Evolutionary conservation across 1,140 invertebrate genomes (phyloP).

Genomic region (Calosoma granatense): DNA sequence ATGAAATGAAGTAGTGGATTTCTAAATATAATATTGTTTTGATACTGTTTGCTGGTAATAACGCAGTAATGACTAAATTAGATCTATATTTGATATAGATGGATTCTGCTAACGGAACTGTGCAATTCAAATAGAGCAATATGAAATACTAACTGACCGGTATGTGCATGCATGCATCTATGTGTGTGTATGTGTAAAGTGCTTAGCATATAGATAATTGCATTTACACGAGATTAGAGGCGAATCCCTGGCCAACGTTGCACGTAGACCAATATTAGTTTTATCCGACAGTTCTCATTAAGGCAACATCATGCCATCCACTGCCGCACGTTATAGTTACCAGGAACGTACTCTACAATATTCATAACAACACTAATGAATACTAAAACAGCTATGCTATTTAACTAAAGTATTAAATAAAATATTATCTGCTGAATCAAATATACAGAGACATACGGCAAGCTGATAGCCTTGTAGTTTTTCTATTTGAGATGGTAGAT

Average conservation of each 20-base stretch:
- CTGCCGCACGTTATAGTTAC: too few species aligned
- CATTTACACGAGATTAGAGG: background rate
- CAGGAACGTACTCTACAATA: too few species aligned
- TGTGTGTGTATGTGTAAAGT: background rate
- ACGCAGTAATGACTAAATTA: too few species aligned
- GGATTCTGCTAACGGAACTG: background rate
- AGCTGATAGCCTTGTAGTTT: too few species aligned
- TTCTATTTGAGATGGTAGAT: too few species aligned
- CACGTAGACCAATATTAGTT: background rate
- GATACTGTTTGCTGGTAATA: too few species aligned
- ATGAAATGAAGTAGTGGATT: too few species aligned
- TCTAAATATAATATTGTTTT: too few species aligned
- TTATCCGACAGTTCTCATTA: constrained; percentile 4
- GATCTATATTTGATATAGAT: background rate
- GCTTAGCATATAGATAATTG: background rate
- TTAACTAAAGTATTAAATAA: background rate
- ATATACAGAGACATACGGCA: too few species aligned
- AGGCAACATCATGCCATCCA: background rate
- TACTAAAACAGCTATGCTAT: too few species aligned
- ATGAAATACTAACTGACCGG: background rate
- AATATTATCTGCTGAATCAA: background rate
- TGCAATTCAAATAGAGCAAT: background rate
- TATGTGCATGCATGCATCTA: background rate
- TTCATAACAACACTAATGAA: too few species aligned
- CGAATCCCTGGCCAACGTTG: background rate